Percentiles rank a stretch among this genome's conserved stretches.
Conservation (phyloP, 2,113 vertebrate species). For the Tachuris rubrigastra region DNA sequence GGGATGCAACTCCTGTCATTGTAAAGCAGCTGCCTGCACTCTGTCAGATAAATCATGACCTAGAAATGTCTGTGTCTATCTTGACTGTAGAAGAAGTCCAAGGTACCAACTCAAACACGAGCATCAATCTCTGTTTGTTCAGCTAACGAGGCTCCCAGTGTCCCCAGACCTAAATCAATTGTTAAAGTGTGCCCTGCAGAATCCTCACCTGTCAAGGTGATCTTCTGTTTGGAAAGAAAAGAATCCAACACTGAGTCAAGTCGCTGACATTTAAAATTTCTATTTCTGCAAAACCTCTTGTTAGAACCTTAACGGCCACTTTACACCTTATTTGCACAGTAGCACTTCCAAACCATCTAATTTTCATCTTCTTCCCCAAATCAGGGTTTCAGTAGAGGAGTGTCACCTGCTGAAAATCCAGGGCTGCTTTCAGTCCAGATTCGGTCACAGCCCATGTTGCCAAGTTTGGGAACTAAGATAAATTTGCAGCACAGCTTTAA, state of each 20-base stretch:
- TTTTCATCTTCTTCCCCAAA: neutral
- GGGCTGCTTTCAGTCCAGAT: neutral
- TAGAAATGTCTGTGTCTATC: neutral
- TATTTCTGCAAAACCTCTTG: neutral
- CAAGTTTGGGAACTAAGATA: neutral
- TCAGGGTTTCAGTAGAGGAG: neutral
- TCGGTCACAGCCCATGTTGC: neutral
- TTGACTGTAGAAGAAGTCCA: neutral
- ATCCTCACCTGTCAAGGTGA: neutral
- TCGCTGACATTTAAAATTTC: neutral
- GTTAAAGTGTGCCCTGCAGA: neutral
- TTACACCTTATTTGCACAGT: neutral
- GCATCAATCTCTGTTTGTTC: conserved; percentile 6
- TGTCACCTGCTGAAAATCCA: neutral
- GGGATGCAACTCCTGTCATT: neutral
- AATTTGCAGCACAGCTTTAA: neutral
- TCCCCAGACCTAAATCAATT: neutral
- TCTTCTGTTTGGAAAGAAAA: neutral
- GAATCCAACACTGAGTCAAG: neutral
- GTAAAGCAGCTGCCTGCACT: neutral
- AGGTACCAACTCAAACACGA: neutral
- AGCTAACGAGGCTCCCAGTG: neutral
- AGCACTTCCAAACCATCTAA: neutral
- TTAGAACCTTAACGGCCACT: neutral
- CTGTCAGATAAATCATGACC: neutral